phyloP scores from a whole-genome alignment of 2,113 vertebrate genomes.

The Megaptera novaeangliae region DNA sequence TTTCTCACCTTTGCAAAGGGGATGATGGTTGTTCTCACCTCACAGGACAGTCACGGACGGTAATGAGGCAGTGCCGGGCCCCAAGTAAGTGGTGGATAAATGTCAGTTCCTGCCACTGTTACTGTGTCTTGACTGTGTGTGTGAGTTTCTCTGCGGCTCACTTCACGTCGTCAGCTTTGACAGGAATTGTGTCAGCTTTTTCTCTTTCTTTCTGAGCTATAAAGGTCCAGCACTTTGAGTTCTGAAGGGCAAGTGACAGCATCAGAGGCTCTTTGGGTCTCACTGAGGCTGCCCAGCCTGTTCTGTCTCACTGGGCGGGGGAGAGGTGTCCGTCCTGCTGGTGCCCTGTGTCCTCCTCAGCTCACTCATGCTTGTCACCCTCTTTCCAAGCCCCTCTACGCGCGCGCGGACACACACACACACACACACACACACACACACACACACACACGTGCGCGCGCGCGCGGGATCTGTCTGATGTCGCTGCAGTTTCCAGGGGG shows the following conservation, averaged over 20 bases:
- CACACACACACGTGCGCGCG: too few species aligned
- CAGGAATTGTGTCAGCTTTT: not conserved
- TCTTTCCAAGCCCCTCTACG: too few species aligned
- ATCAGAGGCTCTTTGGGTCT: not conserved
- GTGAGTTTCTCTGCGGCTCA: accelerated
- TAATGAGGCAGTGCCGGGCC: accelerated
- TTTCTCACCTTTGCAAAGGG: not conserved
- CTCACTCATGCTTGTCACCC: not conserved
- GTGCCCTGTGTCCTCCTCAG: not conserved
- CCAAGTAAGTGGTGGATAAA: accelerated
- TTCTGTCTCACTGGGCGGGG: not conserved
- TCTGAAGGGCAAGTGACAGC: not conserved
- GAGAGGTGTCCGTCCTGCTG: accelerated
- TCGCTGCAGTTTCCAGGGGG: not conserved
- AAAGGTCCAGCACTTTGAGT: not conserved
- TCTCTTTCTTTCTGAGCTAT: not conserved
- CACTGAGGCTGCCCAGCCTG: not conserved
- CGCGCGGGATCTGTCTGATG: accelerated
- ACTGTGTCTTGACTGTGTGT: not conserved
- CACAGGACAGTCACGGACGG: not conserved
- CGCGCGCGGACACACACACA: too few species aligned
- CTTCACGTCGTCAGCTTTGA: accelerated
- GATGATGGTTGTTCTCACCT: accelerated
- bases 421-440: not conserved
- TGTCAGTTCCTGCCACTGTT: too few species aligned